Base-by-base conservation (phyloP, 2,888 invertebrate species). In the Megalurothrips usitatus region DNA sequence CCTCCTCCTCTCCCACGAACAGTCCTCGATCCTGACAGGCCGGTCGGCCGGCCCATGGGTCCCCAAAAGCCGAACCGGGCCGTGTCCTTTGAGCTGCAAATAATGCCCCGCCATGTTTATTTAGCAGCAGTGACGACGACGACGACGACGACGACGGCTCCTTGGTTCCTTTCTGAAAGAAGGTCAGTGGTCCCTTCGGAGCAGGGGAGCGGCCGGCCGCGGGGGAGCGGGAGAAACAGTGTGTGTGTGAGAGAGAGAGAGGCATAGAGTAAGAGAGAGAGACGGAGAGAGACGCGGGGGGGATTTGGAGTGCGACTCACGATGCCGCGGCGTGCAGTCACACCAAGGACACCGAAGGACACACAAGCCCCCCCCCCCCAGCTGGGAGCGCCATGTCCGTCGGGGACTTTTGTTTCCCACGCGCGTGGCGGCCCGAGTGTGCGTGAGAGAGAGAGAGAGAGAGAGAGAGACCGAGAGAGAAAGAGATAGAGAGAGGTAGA, bases 71-170 rank as follows among this genome's bases (percentile, higher is more conserved):
- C 34, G 34, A 43, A 43, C 34, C 34, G 34, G 34, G 6, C 34
- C 34, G 58, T 14, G 19, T 19, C 58, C 58, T 58, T 58, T 58
- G 58, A 58, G 58, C 58, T 58, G 58, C 58, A 58, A 58, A 58
- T 58, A 58, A 58, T 58, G 58, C 58, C 19, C 14, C 58, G 58
- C 58, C 58, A 58, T 58, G 58, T 58, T 58, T 58, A 58, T 58
- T 58, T 14, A 58, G 58, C 58, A 58, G 58, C 58, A 58, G 19
- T 43, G 34, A 43, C 34, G 34, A 2, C 34, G 34, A 4, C 34
- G 34, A 43, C 34, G 34, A 43, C 2, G 2, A 43, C 34, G 34
- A 2, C 34, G 34, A 43, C 2, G 34, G 34, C 6, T 43, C 34
- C 34, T 43, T 43, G 34, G 58, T 58, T 58, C 58, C 58, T 58